phyloP scores from a whole-genome alignment of 2,113 vertebrate species.

The Sitta europaea region DNA sequence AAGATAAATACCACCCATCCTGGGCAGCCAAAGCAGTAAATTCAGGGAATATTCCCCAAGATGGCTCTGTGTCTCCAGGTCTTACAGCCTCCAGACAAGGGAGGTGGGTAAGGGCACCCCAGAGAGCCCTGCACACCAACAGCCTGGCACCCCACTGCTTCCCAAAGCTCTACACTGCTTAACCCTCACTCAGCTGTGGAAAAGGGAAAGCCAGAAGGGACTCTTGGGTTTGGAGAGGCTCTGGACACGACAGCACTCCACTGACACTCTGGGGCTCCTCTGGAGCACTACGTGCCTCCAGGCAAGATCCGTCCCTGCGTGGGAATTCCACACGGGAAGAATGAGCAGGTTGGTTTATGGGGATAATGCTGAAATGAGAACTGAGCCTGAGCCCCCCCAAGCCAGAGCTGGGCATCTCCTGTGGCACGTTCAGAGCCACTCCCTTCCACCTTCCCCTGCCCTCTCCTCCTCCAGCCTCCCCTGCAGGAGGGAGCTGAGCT shows the following conservation, averaged over 20 bases:
- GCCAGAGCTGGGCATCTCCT: neutral
- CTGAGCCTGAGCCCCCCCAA: neutral
- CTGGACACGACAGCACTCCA: neutral
- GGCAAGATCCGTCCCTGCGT: rapidly evolving
- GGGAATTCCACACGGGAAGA: neutral
- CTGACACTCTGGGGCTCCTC: neutral
- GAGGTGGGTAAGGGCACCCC: neutral
- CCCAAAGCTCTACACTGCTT: neutral
- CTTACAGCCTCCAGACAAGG: neutral
- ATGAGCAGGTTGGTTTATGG: neutral
- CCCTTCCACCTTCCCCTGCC: neutral
- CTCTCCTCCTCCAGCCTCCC: neutral
- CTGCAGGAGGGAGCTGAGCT: neutral
- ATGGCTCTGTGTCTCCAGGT: neutral
- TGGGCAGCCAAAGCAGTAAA: neutral
- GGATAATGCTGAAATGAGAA: neutral
- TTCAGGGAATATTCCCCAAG: neutral
- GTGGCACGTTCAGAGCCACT: neutral
- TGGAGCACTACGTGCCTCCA: neutral
- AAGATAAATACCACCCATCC: neutral
- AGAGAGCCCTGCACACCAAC: neutral
- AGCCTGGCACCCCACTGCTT: neutral
- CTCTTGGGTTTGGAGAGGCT: neutral
- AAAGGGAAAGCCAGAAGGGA: neutral
- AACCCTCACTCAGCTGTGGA: rapidly evolving